Conservation (phyloP, 1,140 invertebrate species). For the Scaptomyza pallida region DNA sequence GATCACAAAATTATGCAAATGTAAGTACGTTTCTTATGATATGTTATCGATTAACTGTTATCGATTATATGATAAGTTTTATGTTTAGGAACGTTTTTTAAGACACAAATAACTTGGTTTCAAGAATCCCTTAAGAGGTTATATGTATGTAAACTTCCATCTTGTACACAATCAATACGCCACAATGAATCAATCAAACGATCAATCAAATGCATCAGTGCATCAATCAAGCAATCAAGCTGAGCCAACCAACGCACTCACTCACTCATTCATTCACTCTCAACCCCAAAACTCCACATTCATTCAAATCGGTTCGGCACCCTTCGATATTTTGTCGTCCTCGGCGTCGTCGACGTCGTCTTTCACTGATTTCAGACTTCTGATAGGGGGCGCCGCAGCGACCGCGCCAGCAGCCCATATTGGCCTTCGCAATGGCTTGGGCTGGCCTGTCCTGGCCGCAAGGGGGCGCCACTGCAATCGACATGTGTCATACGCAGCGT, state of each 20-base stretch:
- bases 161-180: conserved; percentile 48
- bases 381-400: conserved; percentile 36
- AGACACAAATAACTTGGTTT: too few species aligned
- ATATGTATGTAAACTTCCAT: not conserved
- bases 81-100: too few species aligned
- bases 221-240: conserved; percentile 47
- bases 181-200: conserved; percentile 64
- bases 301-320: conserved; percentile 56
- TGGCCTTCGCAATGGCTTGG: not conserved
- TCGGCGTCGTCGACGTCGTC: too few species aligned
- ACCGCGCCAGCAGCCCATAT: too few species aligned
- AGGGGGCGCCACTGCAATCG: conserved; percentile 66
- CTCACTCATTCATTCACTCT: conserved; percentile 51
- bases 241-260: conserved; percentile 35
- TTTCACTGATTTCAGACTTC: conserved; percentile 47
- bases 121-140: too few species aligned
- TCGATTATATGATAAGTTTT: not conserved
- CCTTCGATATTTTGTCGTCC: conserved; percentile 33
- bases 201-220: conserved; percentile 50
- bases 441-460: conserved; percentile 12
- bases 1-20: conserved; percentile 67
- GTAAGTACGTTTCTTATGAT: conserved; percentile 40
- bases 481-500: conserved; percentile 72
- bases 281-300: conserved; percentile 39
- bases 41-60: not conserved